Percentiles rank a stretch among this genome's conserved stretches.
Conservation (phyloP, 2,888 invertebrate species). For the Yponomeuta plumbellus region DNA sequence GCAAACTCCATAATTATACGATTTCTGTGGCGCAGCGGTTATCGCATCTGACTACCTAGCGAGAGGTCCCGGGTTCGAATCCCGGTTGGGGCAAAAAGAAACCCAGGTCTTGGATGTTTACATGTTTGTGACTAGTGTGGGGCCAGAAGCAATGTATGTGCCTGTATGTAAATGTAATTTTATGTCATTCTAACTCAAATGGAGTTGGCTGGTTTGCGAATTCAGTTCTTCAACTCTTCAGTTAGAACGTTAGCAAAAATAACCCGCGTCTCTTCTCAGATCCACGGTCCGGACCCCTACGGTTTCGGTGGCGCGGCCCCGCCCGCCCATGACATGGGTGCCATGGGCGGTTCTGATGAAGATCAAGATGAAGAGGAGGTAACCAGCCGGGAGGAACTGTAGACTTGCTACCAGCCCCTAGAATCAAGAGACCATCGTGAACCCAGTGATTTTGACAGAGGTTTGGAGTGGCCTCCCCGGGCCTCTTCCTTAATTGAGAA, state of each 20-base stretch:
- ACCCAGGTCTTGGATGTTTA: too few relatives aligned
- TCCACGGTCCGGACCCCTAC: conserved; percentile 66
- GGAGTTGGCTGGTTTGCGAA: neutral
- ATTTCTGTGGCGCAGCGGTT: too few relatives aligned
- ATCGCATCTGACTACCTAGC: too few relatives aligned
- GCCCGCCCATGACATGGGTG: conserved; percentile 24
- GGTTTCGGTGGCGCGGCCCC: conserved; percentile 47
- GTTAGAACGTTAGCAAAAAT: neutral
- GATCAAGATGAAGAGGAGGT: conserved; percentile 22
- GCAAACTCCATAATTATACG: too few relatives aligned
- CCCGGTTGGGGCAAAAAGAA: too few relatives aligned
- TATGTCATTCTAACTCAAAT: too few relatives aligned
- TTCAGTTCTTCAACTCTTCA: neutral
- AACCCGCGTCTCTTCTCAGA: conserved; percentile 31
- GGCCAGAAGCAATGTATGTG: too few relatives aligned
- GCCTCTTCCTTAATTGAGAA: too few relatives aligned
- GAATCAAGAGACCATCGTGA: neutral
- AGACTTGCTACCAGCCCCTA: neutral
- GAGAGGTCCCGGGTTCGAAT: too few relatives aligned
- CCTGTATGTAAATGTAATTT: too few relatives aligned
- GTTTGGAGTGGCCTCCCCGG: neutral
- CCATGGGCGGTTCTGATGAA: conserved; percentile 29
- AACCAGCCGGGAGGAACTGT: neutral
- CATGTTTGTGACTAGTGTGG: too few relatives aligned
- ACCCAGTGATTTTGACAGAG: neutral